Base-by-base conservation (phyloP, 2,797 vertebrate species). In the Gymnopithys bicolor region DNA sequence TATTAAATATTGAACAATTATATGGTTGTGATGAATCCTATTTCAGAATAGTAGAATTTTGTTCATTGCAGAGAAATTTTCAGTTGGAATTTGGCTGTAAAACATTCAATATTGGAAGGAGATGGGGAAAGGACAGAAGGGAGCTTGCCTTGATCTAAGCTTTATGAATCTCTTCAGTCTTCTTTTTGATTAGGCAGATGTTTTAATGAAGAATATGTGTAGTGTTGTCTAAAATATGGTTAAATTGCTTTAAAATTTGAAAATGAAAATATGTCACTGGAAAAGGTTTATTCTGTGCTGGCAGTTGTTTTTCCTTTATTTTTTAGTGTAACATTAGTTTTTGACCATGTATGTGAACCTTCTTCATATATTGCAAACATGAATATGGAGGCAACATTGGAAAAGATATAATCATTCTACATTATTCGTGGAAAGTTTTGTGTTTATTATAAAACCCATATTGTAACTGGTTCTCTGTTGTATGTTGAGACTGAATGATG, bases 1-100 rank as follows among this genome's bases (percentile, higher is more conserved):
- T 94, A 94, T 90, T 96, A 89, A 91, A 84, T 95, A 93, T 96
- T 95, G 78, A 94, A 90, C 58, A 83, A 83, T 74, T 43, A 32
- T 63, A 32, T 58, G 14, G 49, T 85, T 71, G 13, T 89, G 83
- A 82, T 67, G 75, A 79, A 62, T 90, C 18, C 25, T 73, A 8
- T 87, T 89, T 93, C 28, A 76, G 64, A 77, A 79, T 8, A 84
- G 56, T 33, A 70, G 69, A 64, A 48, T 66, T 71, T n/a, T 45
- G 10, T 90, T 87, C n/a, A 11, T 79, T 58, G 22, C n/a, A 33
- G 27, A 51, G 37, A 74, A 89, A 30, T 83, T 94, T 91, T 83
- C n/a, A 62, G 76, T 80, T 87, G 55, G 48, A 76, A 51, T 82
- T 81, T 84, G 39, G 24, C 64, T 90, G 70, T 45, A 52, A 86